phyloP scores from a whole-genome alignment of 2,888 invertebrate species.

The Psylliodes chrysocephalus region DNA sequence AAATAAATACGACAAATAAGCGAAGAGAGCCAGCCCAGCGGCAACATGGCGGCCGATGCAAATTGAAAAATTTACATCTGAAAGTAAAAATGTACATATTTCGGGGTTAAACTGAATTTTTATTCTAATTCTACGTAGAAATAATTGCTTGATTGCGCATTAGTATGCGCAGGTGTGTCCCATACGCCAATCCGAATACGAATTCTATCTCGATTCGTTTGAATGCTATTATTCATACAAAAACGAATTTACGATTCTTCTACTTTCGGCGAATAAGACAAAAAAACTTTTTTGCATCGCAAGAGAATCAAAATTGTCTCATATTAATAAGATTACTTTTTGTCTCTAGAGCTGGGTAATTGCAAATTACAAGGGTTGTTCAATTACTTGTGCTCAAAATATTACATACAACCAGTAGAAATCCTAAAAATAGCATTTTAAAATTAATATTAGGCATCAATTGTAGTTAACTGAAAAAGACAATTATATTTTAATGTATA shows the following conservation, averaged over 20 bases:
- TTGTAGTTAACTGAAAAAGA: too few species aligned
- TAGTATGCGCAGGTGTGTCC: conserved; percentile 35
- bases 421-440: too few species aligned
- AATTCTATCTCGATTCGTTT: conserved; percentile 21
- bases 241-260: too few species aligned
- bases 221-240: conserved; percentile 16
- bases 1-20: conserved; percentile 36
- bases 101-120: conserved; percentile 35
- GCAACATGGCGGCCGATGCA: conserved; percentile 35
- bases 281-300: too few species aligned
- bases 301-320: too few species aligned
- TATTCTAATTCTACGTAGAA: conserved; percentile 33
- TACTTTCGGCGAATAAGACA: background rate
- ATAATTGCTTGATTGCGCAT: conserved; percentile 35
- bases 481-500: too few species aligned
- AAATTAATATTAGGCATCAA: too few species aligned
- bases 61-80: conserved; percentile 38
- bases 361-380: too few species aligned
- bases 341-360: too few species aligned
- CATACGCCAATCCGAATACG: conserved; percentile 10
- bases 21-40: conserved; percentile 26
- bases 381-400: too few species aligned
- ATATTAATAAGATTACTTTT: too few species aligned
- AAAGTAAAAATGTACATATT: conserved; percentile 38
- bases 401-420: too few species aligned